Conservation (phyloP, 2,113 vertebrate species). For the Heterotilapia buettikoferi region DNA sequence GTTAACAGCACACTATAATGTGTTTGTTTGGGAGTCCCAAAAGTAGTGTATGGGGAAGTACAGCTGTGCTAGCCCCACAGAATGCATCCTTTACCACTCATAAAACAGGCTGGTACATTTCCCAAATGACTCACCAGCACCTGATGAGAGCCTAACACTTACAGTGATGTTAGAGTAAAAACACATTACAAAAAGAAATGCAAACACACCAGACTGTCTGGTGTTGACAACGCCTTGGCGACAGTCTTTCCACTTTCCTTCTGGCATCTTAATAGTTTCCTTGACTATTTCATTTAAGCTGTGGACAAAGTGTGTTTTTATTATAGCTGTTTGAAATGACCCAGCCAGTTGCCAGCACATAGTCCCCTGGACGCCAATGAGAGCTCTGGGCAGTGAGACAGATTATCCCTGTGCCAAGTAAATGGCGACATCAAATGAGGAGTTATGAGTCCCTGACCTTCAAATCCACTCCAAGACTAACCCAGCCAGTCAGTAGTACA, state of each 20-base stretch:
- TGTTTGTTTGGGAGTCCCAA: background rate
- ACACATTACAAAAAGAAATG: constrained; percentile 39
- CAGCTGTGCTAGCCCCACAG: background rate
- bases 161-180: constrained; percentile 3
- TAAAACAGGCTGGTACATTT: constrained; percentile 27
- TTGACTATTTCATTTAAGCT: constrained; percentile 35
- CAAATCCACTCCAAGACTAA: constrained; percentile 24
- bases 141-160: constrained; percentile 56
- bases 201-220: constrained; percentile 56
- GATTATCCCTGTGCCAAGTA: constrained; percentile 36
- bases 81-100: background rate
- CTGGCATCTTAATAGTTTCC: constrained; percentile 26
- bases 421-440: constrained; percentile 34
- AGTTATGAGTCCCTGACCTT: constrained; percentile 44
- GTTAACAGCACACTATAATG: constrained; percentile 8
- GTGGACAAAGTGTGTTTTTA: constrained; percentile 45
- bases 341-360: constrained; percentile 28
- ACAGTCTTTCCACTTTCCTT: constrained; percentile 21
- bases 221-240: constrained; percentile 61
- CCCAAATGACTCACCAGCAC: constrained; percentile 37
- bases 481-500: constrained; percentile 19
- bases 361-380: constrained; percentile 31
- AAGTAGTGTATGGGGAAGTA: background rate
- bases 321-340: constrained; percentile 37
- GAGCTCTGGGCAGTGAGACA: constrained; percentile 32